Evolutionary conservation across 2,113 vertebrate species (phyloP), one percentile per base, ranked within the genome.

Genomic region (Paradisaea rubra): DNA sequence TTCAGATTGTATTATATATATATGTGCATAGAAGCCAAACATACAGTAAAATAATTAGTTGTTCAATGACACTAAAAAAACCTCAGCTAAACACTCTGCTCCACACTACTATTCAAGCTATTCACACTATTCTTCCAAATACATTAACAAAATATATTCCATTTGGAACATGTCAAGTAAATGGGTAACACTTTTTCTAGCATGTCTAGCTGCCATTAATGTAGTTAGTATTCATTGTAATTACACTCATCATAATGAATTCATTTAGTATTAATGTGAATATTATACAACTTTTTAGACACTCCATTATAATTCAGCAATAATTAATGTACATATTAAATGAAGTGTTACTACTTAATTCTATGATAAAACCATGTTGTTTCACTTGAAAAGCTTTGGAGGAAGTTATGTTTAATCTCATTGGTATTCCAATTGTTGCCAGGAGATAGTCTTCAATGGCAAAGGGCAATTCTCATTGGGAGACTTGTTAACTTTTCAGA

Each of bases 171-270:
- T 23, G 80, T 94, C 63, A 93, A 61, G 59, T 93, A 90, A 90
- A 54, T 74, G 50, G 47, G 42, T 89, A 73, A 89, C 57, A 70
- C 47, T 81, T 95, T 88, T 91, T 96, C 79, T 91, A 92, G 82
- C 91, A 15, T 81, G 81, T 72, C 65, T 93, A 91, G 72, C 71
- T 81, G 73, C 54, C 37, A 83, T 89, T 94, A 94, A 83, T 96
- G 96, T 82, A 93, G 33, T 97, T 96, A 84, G 49, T 90, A 79
- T 88, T 96, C 66, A 87, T 52, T 94, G 92, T 96, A 82, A 91
- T 96, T 93, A 81, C 61, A 80, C 86, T 89, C 35, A 87, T 93
- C 71, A 47, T 92, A 94, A 92, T 82, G 76, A 95, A 93, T 96
- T 64, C 15, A 68, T 94, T 94, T 94, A 49, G 72, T 93, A 93